Evolutionary conservation across 2,888 invertebrate species (phyloP).

Genomic region (Drosophila fulvimacula): DNA sequence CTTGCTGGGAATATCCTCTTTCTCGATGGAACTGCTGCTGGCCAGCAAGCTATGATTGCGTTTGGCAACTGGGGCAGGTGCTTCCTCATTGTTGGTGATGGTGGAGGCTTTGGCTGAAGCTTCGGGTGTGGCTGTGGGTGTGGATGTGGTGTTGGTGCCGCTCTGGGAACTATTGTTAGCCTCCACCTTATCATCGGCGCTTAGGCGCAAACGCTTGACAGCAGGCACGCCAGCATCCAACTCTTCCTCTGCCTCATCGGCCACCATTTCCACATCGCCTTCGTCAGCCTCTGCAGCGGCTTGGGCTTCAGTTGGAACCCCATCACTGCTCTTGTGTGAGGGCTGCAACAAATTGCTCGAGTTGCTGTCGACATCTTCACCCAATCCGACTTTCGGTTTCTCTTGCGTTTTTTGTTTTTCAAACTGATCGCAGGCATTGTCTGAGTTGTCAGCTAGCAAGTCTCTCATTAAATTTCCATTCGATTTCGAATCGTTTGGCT

Average conservation of each 20-base stretch:
- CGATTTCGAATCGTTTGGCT: not conserved
- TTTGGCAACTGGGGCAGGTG: slow-evolving; percentile 24
- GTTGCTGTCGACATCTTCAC: slow-evolving; percentile 74
- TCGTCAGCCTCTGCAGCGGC: slow-evolving; percentile 10
- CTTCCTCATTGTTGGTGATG: slow-evolving; percentile 5
- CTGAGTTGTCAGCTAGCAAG: slow-evolving; percentile 77
- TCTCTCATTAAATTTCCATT: slow-evolving; percentile 16
- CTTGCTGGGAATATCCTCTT: slow-evolving; percentile 46
- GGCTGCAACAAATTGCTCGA: slow-evolving; percentile 80
- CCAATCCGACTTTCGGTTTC: slow-evolving; percentile 30
- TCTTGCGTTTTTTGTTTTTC: slow-evolving; percentile 53
- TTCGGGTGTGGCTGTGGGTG: too few species aligned
- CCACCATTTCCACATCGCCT: slow-evolving; percentile 19
- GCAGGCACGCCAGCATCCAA: slow-evolving; percentile 18
- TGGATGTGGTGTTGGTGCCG: not conserved
- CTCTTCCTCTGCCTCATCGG: slow-evolving; percentile 28
- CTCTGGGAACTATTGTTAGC: slow-evolving; percentile 23
- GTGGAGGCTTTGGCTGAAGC: too few species aligned
- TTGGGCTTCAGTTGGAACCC: slow-evolving; percentile 27
- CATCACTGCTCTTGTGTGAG: slow-evolving; percentile 50
- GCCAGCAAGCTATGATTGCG: slow-evolving; percentile 38
- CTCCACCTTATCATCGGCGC: slow-evolving; percentile 50
- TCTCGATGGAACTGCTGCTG: slow-evolving; percentile 8
- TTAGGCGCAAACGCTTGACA: slow-evolving; percentile 49
- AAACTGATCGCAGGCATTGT: slow-evolving; percentile 83